These are phyloP conservation scores for Drosophila willistoni DNA, from an alignment of 1,140 invertebrate genomes.

Conservation along the genomic window DNA sequence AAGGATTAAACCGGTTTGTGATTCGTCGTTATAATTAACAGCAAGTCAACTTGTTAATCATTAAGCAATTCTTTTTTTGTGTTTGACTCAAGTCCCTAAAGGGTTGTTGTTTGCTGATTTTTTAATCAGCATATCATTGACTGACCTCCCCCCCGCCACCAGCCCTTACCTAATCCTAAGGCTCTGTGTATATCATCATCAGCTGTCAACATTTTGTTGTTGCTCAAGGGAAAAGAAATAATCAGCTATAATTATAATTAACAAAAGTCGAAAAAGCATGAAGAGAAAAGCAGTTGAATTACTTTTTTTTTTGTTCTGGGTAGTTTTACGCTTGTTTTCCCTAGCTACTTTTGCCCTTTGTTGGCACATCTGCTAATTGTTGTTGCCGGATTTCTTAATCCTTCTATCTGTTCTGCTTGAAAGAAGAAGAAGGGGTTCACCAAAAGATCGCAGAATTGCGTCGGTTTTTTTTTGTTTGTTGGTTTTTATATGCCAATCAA, in stretches of 20 bases:
- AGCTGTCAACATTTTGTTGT: constrained; percentile 71
- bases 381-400: constrained; percentile 49
- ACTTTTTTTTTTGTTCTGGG: neutral
- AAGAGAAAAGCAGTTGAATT: constrained; percentile 2
- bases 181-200: constrained; percentile 33
- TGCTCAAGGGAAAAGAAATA: constrained; percentile 34
- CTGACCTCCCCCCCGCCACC: constrained; percentile 15
- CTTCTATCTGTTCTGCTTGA: constrained; percentile 6
- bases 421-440: constrained; percentile 32
- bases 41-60: constrained; percentile 81
- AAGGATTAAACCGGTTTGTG: constrained; percentile 60
- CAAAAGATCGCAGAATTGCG: constrained; percentile 31
- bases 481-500: constrained; percentile 64
- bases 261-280: constrained; percentile 43
- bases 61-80: constrained; percentile 53
- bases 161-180: neutral
- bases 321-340: constrained; percentile 13
- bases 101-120: constrained; percentile 70
- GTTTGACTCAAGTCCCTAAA: constrained; percentile 56
- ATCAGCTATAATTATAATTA: constrained; percentile 77
- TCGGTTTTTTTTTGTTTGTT: constrained; percentile 10
- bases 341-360: constrained; percentile 24
- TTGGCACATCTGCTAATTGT: constrained; percentile 74
- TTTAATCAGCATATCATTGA: constrained; percentile 77
- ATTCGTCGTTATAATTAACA: constrained; percentile 66